Evolutionary conservation across 2,888 invertebrate genomes (phyloP), one percentile per base, ranked within the genome.

Genomic region (Branchipolynoe longqiensis): DNA sequence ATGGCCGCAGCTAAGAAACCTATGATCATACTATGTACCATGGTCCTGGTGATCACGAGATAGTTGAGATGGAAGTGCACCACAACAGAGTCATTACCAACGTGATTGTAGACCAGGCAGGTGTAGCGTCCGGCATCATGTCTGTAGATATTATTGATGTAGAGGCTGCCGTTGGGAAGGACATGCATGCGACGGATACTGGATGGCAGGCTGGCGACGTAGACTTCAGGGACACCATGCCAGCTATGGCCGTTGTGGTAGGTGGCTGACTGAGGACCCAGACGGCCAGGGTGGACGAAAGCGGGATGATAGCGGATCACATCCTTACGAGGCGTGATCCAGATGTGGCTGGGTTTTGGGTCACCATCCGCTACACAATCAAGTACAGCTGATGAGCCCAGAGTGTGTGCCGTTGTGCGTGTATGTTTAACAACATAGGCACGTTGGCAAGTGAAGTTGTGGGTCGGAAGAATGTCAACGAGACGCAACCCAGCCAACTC

Each of bases 21-120:
- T 86, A 97, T 96, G 82, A 97, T 93, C 88, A 98, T 95, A 93
- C 98, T 98, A 91, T 96, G 95, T 88, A 98, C 96, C 94, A 97
- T 96, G 83, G 98, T 96, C 90, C 96, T 96, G 92, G 96, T 96
- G 95, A 97, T 96, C 86, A 97, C 96, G 91, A 96, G 95, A 28
- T 98, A 97, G 94, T 98, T 97, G 92, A 98, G 96, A 8, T 83
- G 86, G 28, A 93, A 40, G 14, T 85, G 87, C 25, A 98, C 96
- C 90, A 96, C 96, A 73, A 96, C 95, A 0, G 97, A 96, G 41
- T 95, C 94, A 93, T 97, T 97, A 84, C 96, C 96, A 88, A 96
- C 95, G 25, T 97, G 96, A 94, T 98, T 98, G 90, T 96, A 95
- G 62, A 97, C 98, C 92, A 96, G 96, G 93, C 98, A 98, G 87